Evolutionary conservation across 2,888 invertebrate genomes (phyloP), one percentile per base, ranked within the genome.

Genomic region (Pogonocherus hispidulus): DNA sequence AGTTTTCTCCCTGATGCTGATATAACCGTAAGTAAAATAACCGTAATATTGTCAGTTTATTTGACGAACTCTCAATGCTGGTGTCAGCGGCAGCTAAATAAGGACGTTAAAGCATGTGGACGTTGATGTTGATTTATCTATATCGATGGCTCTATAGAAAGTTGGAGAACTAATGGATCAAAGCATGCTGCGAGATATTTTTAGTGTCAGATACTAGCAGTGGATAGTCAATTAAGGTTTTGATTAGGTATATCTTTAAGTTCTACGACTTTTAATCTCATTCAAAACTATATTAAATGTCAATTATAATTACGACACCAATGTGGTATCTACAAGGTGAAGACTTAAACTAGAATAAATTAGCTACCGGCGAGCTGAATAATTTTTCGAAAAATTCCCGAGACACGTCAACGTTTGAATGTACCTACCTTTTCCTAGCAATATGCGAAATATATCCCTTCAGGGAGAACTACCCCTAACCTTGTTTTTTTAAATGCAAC

Each of bases 71-170:
- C 44, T 27, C 52, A n/a, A 19, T 32, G 27, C 14, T 20, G 37
- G 23, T 63, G 63, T 23, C 44, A 3, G 22, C 52, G 52, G 23
- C 44, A 51, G 63, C 49, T 49, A 62, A 51, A 62, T 62, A 62
- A 27, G 20, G 47, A 32, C 56, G 55, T 46, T 44, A 64, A 54
- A 64, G 55, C 19, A 20, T 46, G 27, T 54, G 64, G 46, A 47
- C 46, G 52, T 52, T 56, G 55, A 64, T 46, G 64, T 44, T 64
- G 54, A 64, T 55, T 64, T 64, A 64, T 64, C 47, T 64, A 44
- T 56, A 37, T 22, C 46, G 64, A 64, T 32, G 35, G 59, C 23
- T 47, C 47, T 59, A 47, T 59, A 59, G 23, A 57, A 22, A 57
- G 57, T 44, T 44, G 23, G 57, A 57, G n/a, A 57, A 57, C 57